Conservation (phyloP, 2,888 invertebrate species). For the Smittia aterrima region DNA sequence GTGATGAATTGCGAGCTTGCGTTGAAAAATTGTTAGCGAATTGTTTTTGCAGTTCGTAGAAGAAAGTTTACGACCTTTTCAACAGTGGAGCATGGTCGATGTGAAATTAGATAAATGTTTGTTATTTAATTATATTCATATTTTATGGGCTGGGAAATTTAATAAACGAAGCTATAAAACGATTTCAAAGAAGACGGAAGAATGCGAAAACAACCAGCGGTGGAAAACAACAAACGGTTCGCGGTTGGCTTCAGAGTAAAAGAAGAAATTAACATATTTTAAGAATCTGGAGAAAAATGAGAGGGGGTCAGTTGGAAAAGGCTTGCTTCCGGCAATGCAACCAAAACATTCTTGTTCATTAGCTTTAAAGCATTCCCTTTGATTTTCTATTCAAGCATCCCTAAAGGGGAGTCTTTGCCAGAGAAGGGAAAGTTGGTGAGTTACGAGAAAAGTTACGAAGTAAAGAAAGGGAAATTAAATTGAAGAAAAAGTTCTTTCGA, state of each 20-base stretch:
- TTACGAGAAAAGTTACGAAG: too few relatives aligned
- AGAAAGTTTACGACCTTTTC: background rate
- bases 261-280: background rate
- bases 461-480: too few relatives aligned
- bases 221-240: background rate
- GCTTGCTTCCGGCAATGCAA: too few relatives aligned
- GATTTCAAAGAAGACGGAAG: background rate
- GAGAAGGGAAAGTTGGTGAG: too few relatives aligned
- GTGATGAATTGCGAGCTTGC: background rate
- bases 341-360: too few relatives aligned
- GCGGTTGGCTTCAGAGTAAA: background rate
- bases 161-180: constrained; percentile 4
- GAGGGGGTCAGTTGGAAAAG: too few relatives aligned
- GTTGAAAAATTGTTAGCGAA: background rate
- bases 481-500: too few relatives aligned
- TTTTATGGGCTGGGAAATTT: constrained; percentile 2
- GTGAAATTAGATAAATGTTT: constrained; percentile 3
- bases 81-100: background rate
- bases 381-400: too few relatives aligned
- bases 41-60: background rate
- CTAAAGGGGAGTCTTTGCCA: too few relatives aligned
- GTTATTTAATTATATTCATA: constrained; percentile 20
- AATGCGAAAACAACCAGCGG: background rate
- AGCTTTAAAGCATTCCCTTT: too few relatives aligned
- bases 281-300: background rate